Base-by-base conservation (phyloP, 2,888 invertebrate genomes). In the Ichneumon xanthorius region DNA sequence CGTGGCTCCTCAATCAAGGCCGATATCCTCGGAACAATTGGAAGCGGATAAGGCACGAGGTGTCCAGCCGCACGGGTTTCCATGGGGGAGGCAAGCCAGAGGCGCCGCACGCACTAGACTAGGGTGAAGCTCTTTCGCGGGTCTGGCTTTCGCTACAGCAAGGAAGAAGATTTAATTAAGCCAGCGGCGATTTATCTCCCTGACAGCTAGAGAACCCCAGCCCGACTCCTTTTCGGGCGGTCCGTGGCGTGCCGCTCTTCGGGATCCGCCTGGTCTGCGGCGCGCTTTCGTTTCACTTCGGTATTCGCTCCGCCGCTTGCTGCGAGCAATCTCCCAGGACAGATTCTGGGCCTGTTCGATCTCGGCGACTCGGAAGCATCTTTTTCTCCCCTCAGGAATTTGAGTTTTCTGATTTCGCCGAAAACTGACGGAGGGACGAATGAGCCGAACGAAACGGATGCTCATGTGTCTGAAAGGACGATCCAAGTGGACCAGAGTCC, bases 91-190 rank as follows among this genome's bases (percentile, higher is more conserved):
- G 75, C 86, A 89, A 33, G 90, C 70, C 76, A 68, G 76, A 73
- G 77, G 85, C 71, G 80, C 67, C 80, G 76, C 65, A 80, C 45
- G 85, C 78, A 80, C 81, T 61, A 76, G 85, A 85, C 70, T 75
- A 83, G 80, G 82, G 80, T 72, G 58, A 22, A 65, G 83, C 76
- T 82, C 82, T 80, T 82, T 71, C 87, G 85, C 87, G 88, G 85
- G 89, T 87, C 90, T 89, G 87, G 89, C 89, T 88, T 45, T 89
- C 89, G 89, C 83, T 83, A 70, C 91, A 91, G 92, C 61, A 90
- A 91, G 92, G 93, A 93, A 93, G 94, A 94, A 94, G 94, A 94
- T 94, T 94, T 94, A 94, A 94, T 94, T 94, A 94, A 94, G 94
- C 94, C 90, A 90, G 92, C 91, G 92, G 93, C 94, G 94, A 94